Conservation (phyloP, 2,113 vertebrate species). For the Neopipo cinnamomea region DNA sequence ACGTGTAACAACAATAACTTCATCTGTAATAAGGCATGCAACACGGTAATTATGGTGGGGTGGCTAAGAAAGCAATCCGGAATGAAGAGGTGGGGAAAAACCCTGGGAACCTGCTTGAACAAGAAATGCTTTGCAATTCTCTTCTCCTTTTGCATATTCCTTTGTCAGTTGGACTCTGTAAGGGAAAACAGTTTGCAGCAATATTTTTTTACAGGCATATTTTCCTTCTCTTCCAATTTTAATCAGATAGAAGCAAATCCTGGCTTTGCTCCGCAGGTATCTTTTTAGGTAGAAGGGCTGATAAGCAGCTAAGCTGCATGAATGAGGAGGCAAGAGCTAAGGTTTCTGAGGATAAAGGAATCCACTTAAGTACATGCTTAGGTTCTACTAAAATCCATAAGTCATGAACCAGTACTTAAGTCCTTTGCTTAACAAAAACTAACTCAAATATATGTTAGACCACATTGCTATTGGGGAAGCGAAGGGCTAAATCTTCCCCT, state of each 20-base stretch:
- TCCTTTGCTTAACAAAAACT: neutral
- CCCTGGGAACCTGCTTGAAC: constrained; percentile 59
- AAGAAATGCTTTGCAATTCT: constrained; percentile 55
- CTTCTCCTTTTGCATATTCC: constrained; percentile 53
- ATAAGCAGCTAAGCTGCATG: constrained; percentile 41
- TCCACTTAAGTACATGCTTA: constrained; percentile 5
- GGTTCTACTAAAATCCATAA: neutral
- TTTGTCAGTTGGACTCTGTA: constrained; percentile 8
- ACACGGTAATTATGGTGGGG: constrained; percentile 7
- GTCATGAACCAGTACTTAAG: neutral
- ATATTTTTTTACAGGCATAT: constrained; percentile 42
- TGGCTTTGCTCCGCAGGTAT: constrained; percentile 35
- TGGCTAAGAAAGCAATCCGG: constrained; percentile 51
- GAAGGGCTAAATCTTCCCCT: neutral
- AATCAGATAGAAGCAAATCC: constrained; percentile 55
- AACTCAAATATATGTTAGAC: neutral
- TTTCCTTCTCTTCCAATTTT: constrained; percentile 44
- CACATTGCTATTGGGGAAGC: neutral
- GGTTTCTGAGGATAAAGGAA: neutral
- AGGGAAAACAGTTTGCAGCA: constrained; percentile 48
- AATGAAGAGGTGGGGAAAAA: constrained; percentile 63
- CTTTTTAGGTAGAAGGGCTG: constrained; percentile 54
- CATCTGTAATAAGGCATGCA: constrained; percentile 40
- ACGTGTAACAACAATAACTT: constrained; percentile 57
- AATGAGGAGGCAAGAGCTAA: constrained; percentile 32